Base-by-base conservation (phyloP, 2,888 invertebrate species). In the Nowickia ferox region DNA sequence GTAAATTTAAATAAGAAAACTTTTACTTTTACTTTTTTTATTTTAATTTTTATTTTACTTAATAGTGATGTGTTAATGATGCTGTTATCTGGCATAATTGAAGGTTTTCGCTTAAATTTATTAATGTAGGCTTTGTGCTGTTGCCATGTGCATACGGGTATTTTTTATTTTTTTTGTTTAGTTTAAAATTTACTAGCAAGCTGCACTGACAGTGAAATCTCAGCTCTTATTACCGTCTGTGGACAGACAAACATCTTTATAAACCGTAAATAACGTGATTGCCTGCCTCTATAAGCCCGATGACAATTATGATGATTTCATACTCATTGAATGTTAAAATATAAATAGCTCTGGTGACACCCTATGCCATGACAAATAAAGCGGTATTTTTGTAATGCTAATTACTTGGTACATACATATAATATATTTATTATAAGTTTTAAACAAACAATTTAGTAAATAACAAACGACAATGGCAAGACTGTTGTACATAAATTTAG, bases 121-220 rank as follows among this genome's bases (percentile, higher is more conserved):
- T 55, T 13, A 44, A 55, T 65, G 68, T 86, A 63, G 82, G 82
- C 48, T 74, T 63, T 71, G 66, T 61, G 17, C 71, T 76, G 15
- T n/a, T 74, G 51, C 22, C 19, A 30, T 30, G 30, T 30, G 30
- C 30, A 30, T 6, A 30, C 0, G 30, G 30, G 30, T 30, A 30
- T 30, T 30, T 1, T 30, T 57, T 57, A 6, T 15, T 57, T 15
- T 74, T 77, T 72, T 77, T 48, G 63, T 17, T n/a, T n/a, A n/a
- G n/a, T n/a, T n/a, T n/a, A n/a, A n/a, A 81, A 68, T 57, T 74
- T 75, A 68, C 65, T 75, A 82, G n/a, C n/a, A n/a, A n/a, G 65
- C 63, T 79, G 71, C 86, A 79, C 42, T 83, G 83, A 68, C 86
- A 83, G 83, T 83, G 83, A 83, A 86, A 83, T 83, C 66, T 75